phyloP scores from a whole-genome alignment of 2,113 vertebrate genomes.

The Macquaria australasica region DNA sequence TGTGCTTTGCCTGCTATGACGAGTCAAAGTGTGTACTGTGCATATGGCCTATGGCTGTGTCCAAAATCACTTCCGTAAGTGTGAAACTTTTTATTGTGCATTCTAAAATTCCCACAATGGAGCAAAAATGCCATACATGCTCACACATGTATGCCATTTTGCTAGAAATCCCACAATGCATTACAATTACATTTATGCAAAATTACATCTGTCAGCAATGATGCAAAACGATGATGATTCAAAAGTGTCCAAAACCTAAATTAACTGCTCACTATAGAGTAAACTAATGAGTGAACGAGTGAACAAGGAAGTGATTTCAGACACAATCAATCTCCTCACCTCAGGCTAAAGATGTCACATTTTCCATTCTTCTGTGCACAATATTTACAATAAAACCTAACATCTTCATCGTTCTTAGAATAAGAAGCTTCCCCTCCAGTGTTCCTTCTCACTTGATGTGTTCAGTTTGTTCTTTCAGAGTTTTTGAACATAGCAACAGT shows the following conservation, averaged over 20 bases:
- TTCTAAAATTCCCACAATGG: not conserved
- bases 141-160: too few relatives aligned
- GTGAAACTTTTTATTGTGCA: not conserved
- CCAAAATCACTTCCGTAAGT: not conserved
- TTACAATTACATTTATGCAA: not conserved
- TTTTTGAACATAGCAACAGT: not conserved
- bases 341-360: not conserved
- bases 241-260: not conserved
- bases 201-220: not conserved
- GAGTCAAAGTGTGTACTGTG: not conserved
- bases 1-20: not conserved
- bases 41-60: not conserved
- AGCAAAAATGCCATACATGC: too few relatives aligned
- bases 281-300: not conserved
- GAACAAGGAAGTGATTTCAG: not conserved
- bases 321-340: not conserved
- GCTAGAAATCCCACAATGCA: not conserved
- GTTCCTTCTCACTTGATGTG: not conserved
- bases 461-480: not conserved
- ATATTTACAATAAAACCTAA: slow-evolving; percentile 1
- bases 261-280: not conserved
- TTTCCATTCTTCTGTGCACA: not conserved
- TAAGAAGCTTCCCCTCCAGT: not conserved
- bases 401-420: not conserved
- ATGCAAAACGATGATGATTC: not conserved